Conservation (phyloP, 35 echinoderm and acorn worm genomes). For the Apostichopus parvimensis region DNA sequence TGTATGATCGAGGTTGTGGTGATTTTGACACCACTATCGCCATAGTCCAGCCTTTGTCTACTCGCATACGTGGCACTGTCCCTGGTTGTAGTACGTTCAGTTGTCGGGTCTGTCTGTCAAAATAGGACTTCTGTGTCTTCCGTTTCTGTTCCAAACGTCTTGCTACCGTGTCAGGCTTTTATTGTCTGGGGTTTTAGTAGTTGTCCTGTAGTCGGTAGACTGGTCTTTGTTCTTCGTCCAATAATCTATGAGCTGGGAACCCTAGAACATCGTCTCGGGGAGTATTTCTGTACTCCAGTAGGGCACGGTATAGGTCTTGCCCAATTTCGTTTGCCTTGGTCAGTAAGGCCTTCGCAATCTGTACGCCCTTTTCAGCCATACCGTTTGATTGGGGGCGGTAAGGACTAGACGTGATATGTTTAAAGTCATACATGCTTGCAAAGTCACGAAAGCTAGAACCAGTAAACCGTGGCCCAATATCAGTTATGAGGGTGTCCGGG, state of each 20-base stretch:
- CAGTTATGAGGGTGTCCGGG: constrained; percentile 24
- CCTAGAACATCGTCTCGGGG: background rate
- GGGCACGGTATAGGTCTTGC: background rate
- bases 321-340: background rate
- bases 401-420: constrained; percentile 51
- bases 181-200: background rate
- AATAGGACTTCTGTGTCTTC: background rate
- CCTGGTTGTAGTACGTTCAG: background rate
- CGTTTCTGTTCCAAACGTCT: background rate
- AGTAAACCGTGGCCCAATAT: constrained; percentile 68
- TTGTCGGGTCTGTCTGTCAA: background rate
- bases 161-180: background rate
- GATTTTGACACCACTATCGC: background rate
- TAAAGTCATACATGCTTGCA: constrained; percentile 60
- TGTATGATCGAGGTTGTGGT: background rate
- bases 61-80: background rate
- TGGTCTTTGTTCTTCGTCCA: background rate
- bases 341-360: background rate
- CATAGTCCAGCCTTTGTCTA: background rate
- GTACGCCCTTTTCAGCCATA: background rate
- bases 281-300: background rate
- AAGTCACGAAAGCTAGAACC: constrained; percentile 47
- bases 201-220: background rate
- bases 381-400: constrained; percentile 28
- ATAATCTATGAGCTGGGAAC: background rate